phyloP scores from a whole-genome alignment of 1,140 invertebrate species.

The Panagrolaimus sp. region DNA sequence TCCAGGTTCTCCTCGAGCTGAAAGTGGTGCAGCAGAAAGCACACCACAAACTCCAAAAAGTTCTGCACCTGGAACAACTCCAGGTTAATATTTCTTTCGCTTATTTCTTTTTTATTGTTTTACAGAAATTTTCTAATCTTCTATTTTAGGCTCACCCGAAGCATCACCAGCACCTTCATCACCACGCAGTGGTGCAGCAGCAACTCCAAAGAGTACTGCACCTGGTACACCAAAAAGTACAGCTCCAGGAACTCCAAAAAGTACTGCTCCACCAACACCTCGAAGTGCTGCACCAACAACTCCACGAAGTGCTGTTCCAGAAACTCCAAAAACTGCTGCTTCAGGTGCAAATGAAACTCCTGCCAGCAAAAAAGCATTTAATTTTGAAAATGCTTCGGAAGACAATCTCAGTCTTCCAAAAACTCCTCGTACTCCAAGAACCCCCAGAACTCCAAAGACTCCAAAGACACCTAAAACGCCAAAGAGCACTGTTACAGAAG shows the following conservation, averaged over 20 bases:
- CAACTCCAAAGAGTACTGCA: conserved; percentile 27
- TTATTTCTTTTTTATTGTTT: no score
- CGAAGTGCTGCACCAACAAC: conserved; percentile 4
- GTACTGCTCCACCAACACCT: conserved; percentile 2
- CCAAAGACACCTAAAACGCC: conserved; percentile 49
- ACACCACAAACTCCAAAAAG: conserved; percentile 21
- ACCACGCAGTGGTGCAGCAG: conserved; percentile 21
- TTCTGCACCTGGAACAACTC: conserved; percentile 5
- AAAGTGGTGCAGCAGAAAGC: conserved; percentile 20
- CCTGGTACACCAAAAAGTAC: conserved; percentile 31
- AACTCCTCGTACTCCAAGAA: conserved; percentile 16
- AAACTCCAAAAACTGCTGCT: conserved; percentile 28
- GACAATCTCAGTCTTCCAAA: conserved; percentile 16
- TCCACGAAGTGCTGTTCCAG: conserved; percentile 15
- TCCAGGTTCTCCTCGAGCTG: conserved; percentile 18
- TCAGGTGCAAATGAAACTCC: conserved; percentile 22
- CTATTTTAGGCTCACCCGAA: background rate
- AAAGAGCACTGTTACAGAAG: conserved; percentile 46
- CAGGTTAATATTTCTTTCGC: background rate
- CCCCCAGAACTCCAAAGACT: conserved; percentile 32
- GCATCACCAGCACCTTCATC: conserved; percentile 25
- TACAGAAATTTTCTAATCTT: no score
- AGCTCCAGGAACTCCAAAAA: conserved; percentile 15
- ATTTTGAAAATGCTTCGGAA: conserved; percentile 23
- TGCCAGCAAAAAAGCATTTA: conserved; percentile 24